Percentiles rank a stretch among this genome's conserved stretches.
Conservation (phyloP, 2,888 invertebrate species). For the Dendrolimus pini region DNA sequence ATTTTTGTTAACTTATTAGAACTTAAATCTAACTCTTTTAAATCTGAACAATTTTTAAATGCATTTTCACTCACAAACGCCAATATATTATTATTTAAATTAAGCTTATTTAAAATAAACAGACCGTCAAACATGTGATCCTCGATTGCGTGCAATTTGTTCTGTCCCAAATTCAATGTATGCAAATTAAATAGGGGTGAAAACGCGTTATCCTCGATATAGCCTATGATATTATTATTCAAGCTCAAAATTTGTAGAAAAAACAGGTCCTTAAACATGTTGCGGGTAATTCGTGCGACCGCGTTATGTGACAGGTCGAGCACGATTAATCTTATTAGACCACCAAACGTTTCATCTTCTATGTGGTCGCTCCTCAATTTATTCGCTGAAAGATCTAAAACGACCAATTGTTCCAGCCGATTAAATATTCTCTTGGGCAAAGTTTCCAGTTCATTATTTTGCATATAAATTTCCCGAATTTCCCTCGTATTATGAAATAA, state of each 20-base stretch:
- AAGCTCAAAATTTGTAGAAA: conserved; percentile 91
- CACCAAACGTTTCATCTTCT: conserved; percentile 90
- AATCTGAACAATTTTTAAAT: conserved; percentile 90
- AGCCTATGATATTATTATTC: conserved; percentile 89
- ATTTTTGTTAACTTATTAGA: conserved; percentile 89
- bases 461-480: conserved; percentile 88
- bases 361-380: conserved; percentile 90
- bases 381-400: conserved; percentile 91
- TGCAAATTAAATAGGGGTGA: conserved; percentile 91
- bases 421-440: conserved; percentile 90
- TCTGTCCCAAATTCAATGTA: conserved; percentile 91
- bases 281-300: conserved; percentile 85
- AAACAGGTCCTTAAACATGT: conserved; percentile 91
- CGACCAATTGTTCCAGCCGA: conserved; percentile 88
- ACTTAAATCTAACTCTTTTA: conserved; percentile 92
- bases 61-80: conserved; percentile 86
- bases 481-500: conserved; percentile 89
- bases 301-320: conserved; percentile 91
- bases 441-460: conserved; percentile 90
- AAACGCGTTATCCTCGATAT: conserved; percentile 91
- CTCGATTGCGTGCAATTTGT: conserved; percentile 86
- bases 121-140: conserved; percentile 89
- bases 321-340: conserved; percentile 90
- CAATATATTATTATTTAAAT: conserved; percentile 89
- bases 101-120: conserved; percentile 88